Evolutionary conservation across 2,888 invertebrate genomes (phyloP).

Genomic region (Autographa pulchrina): DNA sequence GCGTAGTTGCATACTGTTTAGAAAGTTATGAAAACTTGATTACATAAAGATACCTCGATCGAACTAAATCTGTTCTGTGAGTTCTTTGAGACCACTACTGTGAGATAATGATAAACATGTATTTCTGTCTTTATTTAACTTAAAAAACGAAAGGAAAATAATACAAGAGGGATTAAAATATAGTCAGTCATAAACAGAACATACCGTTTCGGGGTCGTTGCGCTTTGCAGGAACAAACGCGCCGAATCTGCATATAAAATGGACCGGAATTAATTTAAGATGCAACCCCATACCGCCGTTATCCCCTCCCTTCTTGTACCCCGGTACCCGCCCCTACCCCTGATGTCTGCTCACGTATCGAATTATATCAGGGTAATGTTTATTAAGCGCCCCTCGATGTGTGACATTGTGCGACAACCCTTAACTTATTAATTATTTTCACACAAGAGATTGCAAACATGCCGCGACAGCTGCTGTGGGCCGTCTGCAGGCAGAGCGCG

Average conservation of each 20-base stretch:
- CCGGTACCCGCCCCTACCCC: constrained; percentile 10
- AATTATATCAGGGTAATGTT: constrained; percentile 62
- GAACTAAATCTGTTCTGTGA: constrained; percentile 12
- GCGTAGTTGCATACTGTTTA: constrained; percentile 24
- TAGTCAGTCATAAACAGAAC: not conserved
- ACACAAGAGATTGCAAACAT: constrained; percentile 49
- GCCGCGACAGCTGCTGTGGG: not conserved
- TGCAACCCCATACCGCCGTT: not conserved
- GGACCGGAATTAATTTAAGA: constrained; percentile 44
- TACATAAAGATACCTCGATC: not conserved
- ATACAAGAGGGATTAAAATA: not conserved
- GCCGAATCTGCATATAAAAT: constrained; percentile 60
- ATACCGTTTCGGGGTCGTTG: constrained; percentile 34
- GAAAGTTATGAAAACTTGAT: constrained; percentile 39
- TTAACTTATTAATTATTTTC: constrained; percentile 64
- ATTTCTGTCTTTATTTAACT: too few relatives aligned
- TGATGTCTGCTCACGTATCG: constrained; percentile 32
- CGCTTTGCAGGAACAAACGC: constrained; percentile 37
- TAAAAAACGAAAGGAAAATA: too few relatives aligned
- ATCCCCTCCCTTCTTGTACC: not conserved
- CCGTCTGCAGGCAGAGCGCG: not conserved
- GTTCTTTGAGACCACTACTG: not conserved
- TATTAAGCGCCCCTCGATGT: constrained; percentile 51
- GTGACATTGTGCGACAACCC: constrained; percentile 48
- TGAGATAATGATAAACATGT: not conserved